Conservation (phyloP, 2,113 vertebrate species). For the Halichoerus grypus region DNA sequence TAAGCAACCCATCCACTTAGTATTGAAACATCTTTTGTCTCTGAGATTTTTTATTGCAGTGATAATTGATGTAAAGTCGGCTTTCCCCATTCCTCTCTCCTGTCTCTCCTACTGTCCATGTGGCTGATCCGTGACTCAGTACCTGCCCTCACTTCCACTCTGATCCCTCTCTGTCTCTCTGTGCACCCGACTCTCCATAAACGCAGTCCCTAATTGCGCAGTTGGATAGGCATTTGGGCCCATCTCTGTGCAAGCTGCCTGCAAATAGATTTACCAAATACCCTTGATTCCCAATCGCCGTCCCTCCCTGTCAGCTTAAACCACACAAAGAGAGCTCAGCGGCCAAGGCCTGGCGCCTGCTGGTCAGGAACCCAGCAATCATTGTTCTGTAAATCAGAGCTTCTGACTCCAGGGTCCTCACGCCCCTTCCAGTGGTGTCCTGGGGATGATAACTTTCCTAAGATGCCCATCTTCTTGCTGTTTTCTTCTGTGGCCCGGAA, state of each 20-base stretch:
- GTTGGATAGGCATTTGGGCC: neutral
- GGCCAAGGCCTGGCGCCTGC: neutral
- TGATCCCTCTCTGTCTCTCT: neutral
- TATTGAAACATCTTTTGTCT: neutral
- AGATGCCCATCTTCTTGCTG: neutral
- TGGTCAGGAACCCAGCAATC: neutral
- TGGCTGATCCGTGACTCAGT: accelerated
- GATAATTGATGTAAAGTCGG: neutral
- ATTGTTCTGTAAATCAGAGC: accelerated
- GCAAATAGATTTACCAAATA: neutral
- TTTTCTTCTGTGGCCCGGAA: neutral
- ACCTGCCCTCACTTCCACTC: accelerated
- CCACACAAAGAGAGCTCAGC: neutral
- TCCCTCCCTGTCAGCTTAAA: neutral
- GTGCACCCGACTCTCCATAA: accelerated
- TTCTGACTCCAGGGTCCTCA: neutral
- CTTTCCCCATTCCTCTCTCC: neutral
- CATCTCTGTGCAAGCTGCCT: neutral
- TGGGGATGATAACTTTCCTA: neutral
- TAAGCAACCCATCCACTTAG: no score
- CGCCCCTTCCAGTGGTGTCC: neutral
- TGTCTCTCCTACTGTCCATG: accelerated
- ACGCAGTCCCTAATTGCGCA: neutral
- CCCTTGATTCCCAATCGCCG: neutral
- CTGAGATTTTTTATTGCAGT: neutral